Evolutionary conservation across 2,888 invertebrate species (phyloP).

Genomic region (Hylaea fasciaria): DNA sequence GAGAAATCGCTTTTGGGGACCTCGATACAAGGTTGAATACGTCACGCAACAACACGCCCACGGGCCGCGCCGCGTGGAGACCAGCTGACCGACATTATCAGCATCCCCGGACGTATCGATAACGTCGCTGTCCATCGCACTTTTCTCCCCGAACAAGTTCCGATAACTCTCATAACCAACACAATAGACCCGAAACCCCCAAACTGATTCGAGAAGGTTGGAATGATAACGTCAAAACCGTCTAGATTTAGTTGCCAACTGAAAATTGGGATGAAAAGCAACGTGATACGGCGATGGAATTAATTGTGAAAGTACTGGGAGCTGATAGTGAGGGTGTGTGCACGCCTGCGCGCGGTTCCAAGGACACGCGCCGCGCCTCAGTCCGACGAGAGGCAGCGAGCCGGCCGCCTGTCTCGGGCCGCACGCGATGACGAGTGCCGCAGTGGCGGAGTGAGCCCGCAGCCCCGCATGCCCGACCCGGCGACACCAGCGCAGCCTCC

Average conservation of each 20-base stretch:
- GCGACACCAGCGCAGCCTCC: conserved; percentile 51
- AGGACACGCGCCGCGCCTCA: conserved; percentile 80
- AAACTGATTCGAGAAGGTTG: conserved; percentile 1
- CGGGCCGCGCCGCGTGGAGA: conserved; percentile 27
- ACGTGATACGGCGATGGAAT: conserved; percentile 49
- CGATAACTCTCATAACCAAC: conserved; percentile 2
- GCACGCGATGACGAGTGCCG: conserved; percentile 69
- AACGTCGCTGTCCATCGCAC: conserved; percentile 43
- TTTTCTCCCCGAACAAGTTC: conserved; percentile 17
- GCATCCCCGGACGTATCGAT: conserved; percentile 37
- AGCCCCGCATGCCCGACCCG: conserved; percentile 73
- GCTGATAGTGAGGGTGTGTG: conserved; percentile 71
- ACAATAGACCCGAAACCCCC: conserved; percentile 16
- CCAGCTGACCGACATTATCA: conserved; percentile 39
- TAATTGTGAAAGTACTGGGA: conserved; percentile 61
- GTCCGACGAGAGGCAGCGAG: conserved; percentile 76
- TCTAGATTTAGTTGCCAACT: conserved; percentile 33
- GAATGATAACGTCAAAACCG: conserved; percentile 30
- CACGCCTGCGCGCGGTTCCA: conserved; percentile 74
- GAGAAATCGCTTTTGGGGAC: conserved; percentile 37
- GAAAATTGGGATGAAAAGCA: conserved; percentile 26
- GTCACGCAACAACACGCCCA: conserved; percentile 67
- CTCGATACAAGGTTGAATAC: conserved; percentile 51
- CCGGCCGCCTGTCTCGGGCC: conserved; percentile 67
- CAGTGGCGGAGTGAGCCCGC: conserved; percentile 57